A percentile compares a stretch with the other conserved stretches of the same genome.
These are phyloP conservation scores for Bombyx huttoni DNA, from an alignment of 2,888 invertebrate species.

Conservation along the genomic window DNA sequence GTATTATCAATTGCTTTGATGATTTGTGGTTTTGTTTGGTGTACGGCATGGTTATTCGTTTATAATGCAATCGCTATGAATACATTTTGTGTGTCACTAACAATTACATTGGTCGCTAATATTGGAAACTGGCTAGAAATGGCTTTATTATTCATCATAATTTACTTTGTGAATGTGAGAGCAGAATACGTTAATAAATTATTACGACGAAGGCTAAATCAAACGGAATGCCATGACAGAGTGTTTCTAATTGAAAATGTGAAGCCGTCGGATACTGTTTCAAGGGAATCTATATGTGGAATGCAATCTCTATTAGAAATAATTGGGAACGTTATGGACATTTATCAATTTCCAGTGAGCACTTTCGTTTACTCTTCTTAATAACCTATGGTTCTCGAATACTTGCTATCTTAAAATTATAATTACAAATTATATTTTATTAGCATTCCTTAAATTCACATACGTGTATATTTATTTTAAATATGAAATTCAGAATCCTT, in stretches of 20 bases:
- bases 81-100: neutral
- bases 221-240: neutral
- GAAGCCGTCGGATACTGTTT: neutral
- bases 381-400: too few relatives aligned
- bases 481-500: too few relatives aligned
- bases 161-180: neutral
- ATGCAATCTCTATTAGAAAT: neutral
- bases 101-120: neutral
- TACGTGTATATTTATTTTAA: too few relatives aligned
- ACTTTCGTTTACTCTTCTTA: neutral
- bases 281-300: neutral
- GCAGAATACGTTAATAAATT: neutral
- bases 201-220: neutral
- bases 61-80: neutral
- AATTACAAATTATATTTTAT: too few relatives aligned
- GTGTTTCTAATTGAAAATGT: neutral
- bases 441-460: too few relatives aligned
- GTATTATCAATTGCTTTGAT: neutral
- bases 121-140: neutral
- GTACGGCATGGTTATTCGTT: neutral
- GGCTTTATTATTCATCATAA: neutral
- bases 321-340: neutral
- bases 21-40: neutral
- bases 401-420: too few relatives aligned
- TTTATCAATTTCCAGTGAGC: neutral